These are phyloP conservation scores for Microtus pennsylvanicus DNA, from an alignment of 2,113 vertebrate species.

Conservation along the genomic window DNA sequence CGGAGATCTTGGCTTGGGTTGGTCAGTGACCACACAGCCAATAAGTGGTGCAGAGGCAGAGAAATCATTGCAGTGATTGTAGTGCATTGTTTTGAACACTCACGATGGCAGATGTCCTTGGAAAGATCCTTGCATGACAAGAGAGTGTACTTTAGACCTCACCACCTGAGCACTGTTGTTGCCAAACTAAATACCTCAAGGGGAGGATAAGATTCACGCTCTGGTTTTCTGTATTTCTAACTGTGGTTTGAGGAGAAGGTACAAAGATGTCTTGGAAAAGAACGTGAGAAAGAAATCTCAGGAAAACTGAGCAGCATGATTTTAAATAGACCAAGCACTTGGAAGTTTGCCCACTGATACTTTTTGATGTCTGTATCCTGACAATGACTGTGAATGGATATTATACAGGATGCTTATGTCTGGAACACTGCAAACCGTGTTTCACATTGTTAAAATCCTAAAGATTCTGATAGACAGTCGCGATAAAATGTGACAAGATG, in stretches of 20 bases:
- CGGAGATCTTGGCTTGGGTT: background rate
- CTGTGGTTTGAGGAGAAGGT: background rate
- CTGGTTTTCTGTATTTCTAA: background rate
- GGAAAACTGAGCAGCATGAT: background rate
- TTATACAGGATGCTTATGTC: background rate
- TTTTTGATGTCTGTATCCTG: background rate
- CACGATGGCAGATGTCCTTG: background rate
- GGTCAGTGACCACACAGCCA: accelerated
- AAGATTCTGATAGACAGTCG: background rate
- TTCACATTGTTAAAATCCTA: background rate
- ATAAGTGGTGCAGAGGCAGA: background rate
- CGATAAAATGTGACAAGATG: background rate
- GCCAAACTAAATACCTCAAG: background rate
- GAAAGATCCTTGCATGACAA: background rate
- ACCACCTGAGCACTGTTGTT: background rate
- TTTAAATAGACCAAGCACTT: background rate
- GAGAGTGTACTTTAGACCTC: background rate
- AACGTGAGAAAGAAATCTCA: background rate
- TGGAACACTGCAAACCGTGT: background rate
- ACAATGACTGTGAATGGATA: background rate
- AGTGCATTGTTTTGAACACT: background rate
- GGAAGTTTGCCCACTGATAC: background rate
- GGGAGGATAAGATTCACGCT: accelerated
- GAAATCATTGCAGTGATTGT: background rate
- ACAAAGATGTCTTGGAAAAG: background rate